Evolutionary conservation across 2,113 vertebrate genomes (phyloP), one percentile per base, ranked within the genome.

Genomic region (Colossoma macropomum): DNA sequence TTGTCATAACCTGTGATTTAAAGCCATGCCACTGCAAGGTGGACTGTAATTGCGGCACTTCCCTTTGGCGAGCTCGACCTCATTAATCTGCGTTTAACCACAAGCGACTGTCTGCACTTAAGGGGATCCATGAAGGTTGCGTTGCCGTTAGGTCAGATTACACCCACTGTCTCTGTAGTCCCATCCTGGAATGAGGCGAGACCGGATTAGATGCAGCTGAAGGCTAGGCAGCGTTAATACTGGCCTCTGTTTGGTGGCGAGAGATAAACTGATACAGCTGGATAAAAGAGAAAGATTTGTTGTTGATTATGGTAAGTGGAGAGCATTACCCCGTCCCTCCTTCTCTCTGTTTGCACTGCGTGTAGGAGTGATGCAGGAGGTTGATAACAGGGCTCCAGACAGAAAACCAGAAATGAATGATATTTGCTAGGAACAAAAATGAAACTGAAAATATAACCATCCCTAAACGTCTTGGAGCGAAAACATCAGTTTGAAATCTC

Each of bases 271-370:
- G 59, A 89, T 86, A 84, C 71, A 83, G 85, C 87, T 79, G 84
- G 90, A 89, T 91, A 91, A 89, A 88, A 86, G 86, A 74, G 82
- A 92, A 52, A 52, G 89, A 93, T 52, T 70, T 34, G 59, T 48
- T 34, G 28, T 4, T 65, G 54, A 38, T 80, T 21, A 45, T 30
- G 8, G 12, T 17, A 23, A 59, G 19, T 72, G 27, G 34, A 60
- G 50, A 45, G 38, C 17, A 32, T 11, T 56, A 16, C 41, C 73
- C 76, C 34, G 52, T 54, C 30, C 6, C 25, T 28, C 41, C 77
- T 84, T 87, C 82, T 38, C 79, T 85, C 82, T 79, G 88, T 34
- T 17, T 48, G 9, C 25, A 30, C 38, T 48, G 27, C 27, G 30
- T 50, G 45, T 30, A 56, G 65, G 7, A 38, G 30, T 25, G 63